A percentile compares a stretch with the other conserved stretches of the same genome.
phyloP scores from a whole-genome alignment of 2,113 vertebrate genomes.

The Platycercus adscitus region DNA sequence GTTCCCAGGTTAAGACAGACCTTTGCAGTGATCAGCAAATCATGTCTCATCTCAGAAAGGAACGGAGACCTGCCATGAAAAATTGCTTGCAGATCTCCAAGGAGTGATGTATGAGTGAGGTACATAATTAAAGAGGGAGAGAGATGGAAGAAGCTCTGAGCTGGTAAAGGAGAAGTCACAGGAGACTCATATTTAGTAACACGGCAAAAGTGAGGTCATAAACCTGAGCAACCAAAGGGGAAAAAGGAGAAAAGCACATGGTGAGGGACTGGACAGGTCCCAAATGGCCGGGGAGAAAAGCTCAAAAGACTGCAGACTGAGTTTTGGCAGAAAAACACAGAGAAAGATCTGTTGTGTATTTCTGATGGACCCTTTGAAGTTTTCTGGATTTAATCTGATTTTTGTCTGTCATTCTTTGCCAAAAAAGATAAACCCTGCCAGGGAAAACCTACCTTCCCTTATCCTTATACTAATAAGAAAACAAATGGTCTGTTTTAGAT shows the following conservation, averaged over 20 bases:
- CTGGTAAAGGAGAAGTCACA: constrained; percentile 40
- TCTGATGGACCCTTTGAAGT: constrained; percentile 58
- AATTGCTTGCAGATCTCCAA: not conserved
- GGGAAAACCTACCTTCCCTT: constrained; percentile 45
- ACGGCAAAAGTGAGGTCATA: constrained; percentile 38
- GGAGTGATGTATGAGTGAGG: constrained; percentile 10
- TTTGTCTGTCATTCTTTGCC: constrained; percentile 60
- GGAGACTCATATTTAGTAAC: constrained; percentile 39
- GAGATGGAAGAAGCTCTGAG: not conserved
- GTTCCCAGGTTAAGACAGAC: not conserved
- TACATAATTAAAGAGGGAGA: constrained; percentile 42
- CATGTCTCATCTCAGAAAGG: not conserved
- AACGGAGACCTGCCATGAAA: constrained; percentile 8
- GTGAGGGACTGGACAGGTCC: constrained; percentile 48
- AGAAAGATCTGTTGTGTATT: constrained; percentile 61
- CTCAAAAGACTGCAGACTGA: constrained; percentile 27
- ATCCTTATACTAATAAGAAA: constrained; percentile 15
- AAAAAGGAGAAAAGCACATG: constrained; percentile 42
- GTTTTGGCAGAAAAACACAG: constrained; percentile 60
- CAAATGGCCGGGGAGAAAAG: constrained; percentile 51
- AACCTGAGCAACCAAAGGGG: constrained; percentile 3
- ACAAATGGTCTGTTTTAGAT: constrained; percentile 53
- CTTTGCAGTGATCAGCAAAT: not conserved
- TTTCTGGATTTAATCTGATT: constrained; percentile 63
- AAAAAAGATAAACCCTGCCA: constrained; percentile 62